Evolutionary conservation across 2,888 invertebrate genomes (phyloP), one percentile per base, ranked within the genome.

Genomic region (Mythimna lalbum): DNA sequence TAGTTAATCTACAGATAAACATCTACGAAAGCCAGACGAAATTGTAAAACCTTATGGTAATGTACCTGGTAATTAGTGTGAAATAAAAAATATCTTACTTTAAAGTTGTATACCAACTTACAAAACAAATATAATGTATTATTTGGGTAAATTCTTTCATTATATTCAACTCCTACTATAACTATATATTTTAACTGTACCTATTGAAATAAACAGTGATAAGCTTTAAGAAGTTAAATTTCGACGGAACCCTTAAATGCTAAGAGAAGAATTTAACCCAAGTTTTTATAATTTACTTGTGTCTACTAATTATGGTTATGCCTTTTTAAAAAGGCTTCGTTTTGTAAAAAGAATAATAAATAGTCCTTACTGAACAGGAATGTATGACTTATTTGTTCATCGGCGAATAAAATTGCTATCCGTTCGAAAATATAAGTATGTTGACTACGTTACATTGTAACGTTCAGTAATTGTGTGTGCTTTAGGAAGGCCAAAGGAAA

Each of bases 251-350:
- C 69, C 17, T 2, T 2, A 31, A 49, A 1, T 1, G 19, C 3
- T 47, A 57, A 27, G 12, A 9, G 7, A 21, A 27, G 1, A 17
- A 36, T 50, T 39, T 56, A 49, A 65, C 39, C n/a, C 50, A 50
- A 52, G 19, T 84, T 82, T 84, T 84, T 84, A 69, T 71, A 60
- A 71, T 69, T 65, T n/a, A 55, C 73, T 63, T 47, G 10, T 84
- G 75, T 80, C 71, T 81, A 69, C 82, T 88, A 87, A 88, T 88
- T 86, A 85, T 85, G 87, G 85, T 72, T 77, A 76, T 76, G 76
- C 77, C 61, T 72, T 55, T 81, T 77, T 73, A 69, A 78, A 78
- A 68, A 71, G 70, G 19, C 47, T 47, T 64, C 9, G 60, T 76
- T 60, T 39, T 60, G 69, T 76, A 76, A 76, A 73, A 85, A 65